Evolutionary conservation across 1,140 invertebrate genomes (phyloP).

Genomic region (Drosophila sp.): DNA sequence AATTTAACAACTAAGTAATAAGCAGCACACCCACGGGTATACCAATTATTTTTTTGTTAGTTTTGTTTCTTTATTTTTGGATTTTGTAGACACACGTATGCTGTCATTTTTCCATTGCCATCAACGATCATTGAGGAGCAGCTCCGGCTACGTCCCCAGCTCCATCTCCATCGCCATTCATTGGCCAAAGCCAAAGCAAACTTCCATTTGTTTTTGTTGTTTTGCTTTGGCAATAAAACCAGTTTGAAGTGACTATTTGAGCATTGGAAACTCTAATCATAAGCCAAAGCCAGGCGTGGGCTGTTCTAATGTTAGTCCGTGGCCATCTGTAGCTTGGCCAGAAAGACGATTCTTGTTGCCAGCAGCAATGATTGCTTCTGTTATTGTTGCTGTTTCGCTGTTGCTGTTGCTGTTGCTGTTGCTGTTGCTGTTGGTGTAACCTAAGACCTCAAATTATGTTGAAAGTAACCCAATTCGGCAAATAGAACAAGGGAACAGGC

Average conservation of each 20-base stretch:
- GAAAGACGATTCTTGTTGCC: conserved; percentile 32
- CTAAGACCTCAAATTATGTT: conserved; percentile 69
- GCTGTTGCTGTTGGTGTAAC: conserved; percentile 55
- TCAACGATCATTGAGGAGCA: conserved; percentile 18
- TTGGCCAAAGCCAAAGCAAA: conserved; percentile 32
- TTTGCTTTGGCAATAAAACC: conserved; percentile 48
- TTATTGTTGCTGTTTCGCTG: conserved; percentile 31
- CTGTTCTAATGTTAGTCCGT: conserved; percentile 57
- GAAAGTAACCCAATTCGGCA: conserved; percentile 76
- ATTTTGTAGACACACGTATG: conserved; percentile 69
- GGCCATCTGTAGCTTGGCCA: conserved; percentile 68
- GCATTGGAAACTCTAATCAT: conserved; percentile 42
- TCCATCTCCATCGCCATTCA: conserved; percentile 43
- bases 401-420: conserved; percentile 29
- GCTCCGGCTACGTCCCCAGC: conserved; percentile 12
- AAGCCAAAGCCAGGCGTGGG: conserved; percentile 69
- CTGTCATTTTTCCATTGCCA: conserved; percentile 68
- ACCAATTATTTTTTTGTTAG: conserved; percentile 47
- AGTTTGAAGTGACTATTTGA: conserved; percentile 47
- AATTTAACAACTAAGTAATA: conserved; percentile 67
- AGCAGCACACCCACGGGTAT: conserved; percentile 57
- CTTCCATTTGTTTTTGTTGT: conserved; percentile 12
- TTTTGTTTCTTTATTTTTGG: conserved; percentile 28
- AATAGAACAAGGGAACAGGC: conserved; percentile 20
- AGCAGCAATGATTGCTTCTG: conserved; percentile 22